Evolutionary conservation across 2,888 invertebrate species (phyloP).

Genomic region (Liopterus haemorrhoidalis): DNA sequence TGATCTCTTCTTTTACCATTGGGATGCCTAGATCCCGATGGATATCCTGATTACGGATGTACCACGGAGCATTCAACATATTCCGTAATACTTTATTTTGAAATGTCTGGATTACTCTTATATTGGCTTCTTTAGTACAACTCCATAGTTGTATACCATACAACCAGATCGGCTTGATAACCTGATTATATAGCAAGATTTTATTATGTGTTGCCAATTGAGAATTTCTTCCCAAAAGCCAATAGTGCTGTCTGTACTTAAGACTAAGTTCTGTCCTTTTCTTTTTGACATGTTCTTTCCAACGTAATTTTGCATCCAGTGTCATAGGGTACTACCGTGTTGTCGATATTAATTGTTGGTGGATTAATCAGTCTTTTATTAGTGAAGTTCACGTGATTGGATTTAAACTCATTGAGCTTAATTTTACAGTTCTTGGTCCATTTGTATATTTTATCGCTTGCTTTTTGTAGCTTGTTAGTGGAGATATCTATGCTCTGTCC

Average conservation of each 20-base stretch:
- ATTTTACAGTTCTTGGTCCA: slow-evolving; percentile 4
- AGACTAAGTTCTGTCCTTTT: slow-evolving; percentile 27
- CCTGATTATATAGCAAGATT: slow-evolving; percentile 23
- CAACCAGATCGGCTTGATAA: slow-evolving; percentile 21
- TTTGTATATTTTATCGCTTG: too few species aligned
- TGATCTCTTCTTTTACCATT: slow-evolving; percentile 14
- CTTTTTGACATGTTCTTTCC: slow-evolving; percentile 27
- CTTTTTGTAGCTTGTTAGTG: too few species aligned
- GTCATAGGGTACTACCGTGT: too few species aligned
- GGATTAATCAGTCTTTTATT: too few species aligned
- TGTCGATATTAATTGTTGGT: too few species aligned
- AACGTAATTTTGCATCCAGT: slow-evolving; percentile 25
- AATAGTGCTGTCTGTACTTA: slow-evolving; percentile 24
- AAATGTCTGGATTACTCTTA: slow-evolving; percentile 16
- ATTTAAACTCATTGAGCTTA: slow-evolving; percentile 8
- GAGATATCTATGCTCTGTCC: neutral
- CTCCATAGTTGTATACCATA: slow-evolving; percentile 23
- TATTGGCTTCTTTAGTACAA: slow-evolving; percentile 17
- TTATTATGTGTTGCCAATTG: slow-evolving; percentile 19
- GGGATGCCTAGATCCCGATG: slow-evolving; percentile 16
- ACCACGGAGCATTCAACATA: slow-evolving; percentile 22
- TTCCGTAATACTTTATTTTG: slow-evolving; percentile 24
- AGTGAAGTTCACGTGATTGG: too few species aligned
- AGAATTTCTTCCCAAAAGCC: slow-evolving; percentile 24
- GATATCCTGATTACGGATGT: slow-evolving; percentile 17